These are phyloP conservation scores for Gobiocypris rarus DNA, from an alignment of 2,113 vertebrate species.

Conservation along the genomic window DNA sequence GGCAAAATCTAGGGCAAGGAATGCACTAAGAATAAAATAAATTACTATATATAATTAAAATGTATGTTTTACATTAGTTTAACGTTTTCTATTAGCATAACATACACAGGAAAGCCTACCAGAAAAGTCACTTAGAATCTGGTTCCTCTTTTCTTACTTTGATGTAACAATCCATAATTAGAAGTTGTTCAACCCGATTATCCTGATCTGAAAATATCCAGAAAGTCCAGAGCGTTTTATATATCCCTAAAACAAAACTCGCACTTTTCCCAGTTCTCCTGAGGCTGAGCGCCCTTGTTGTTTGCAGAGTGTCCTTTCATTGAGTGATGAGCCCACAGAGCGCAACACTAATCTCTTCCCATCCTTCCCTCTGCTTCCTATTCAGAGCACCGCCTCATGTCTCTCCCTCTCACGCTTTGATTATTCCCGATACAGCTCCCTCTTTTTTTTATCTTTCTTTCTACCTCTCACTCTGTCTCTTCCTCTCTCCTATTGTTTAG, in stretches of 20 bases:
- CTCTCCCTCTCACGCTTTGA: conserved; percentile 24
- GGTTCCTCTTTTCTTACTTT: neutral
- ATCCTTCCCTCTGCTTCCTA: conserved; percentile 26
- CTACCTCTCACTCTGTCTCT: neutral
- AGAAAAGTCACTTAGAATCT: neutral
- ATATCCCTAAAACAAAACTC: neutral
- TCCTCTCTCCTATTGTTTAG: conserved; percentile 26
- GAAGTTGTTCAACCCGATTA: neutral
- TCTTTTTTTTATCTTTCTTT: conserved; percentile 12
- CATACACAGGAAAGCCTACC: conserved; percentile 20
- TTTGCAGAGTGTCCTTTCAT: conserved; percentile 58
- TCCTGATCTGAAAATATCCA: conserved; percentile 9
- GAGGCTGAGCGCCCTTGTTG: conserved; percentile 58
- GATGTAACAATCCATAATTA: neutral
- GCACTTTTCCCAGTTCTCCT: conserved; percentile 38
- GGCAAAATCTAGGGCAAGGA: neutral
- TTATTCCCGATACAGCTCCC: conserved; percentile 15
- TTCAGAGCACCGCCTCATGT: conserved; percentile 34
- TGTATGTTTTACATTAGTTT: neutral
- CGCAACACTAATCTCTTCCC: conserved; percentile 64
- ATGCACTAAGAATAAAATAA: neutral
- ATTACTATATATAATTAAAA: neutral
- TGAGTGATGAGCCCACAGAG: conserved; percentile 62
- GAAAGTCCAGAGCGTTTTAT: neutral
- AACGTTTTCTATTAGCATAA: neutral